A percentile compares a stretch with the other conserved stretches of the same genome.
Evolutionary conservation across 2,888 invertebrate genomes (phyloP).

Genomic region (Drosophila algonquin): DNA sequence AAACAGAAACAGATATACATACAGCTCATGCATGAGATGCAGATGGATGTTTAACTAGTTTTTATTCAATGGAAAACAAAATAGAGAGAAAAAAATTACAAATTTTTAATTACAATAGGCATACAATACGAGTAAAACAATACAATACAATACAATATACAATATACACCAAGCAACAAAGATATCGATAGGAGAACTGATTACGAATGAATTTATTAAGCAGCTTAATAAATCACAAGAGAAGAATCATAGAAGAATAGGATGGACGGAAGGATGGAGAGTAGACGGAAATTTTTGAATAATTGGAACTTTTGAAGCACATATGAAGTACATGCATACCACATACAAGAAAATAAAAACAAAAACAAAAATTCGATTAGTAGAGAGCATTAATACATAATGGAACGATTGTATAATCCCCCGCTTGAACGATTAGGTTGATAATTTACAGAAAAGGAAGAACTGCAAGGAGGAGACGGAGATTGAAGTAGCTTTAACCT

Average conservation of each 20-base stretch:
- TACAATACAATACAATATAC: conserved; percentile 7
- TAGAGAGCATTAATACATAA: conserved; percentile 29
- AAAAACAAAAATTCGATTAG: not conserved
- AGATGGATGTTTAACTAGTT: conserved; percentile 45
- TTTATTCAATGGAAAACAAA: conserved; percentile 35
- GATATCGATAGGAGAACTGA: conserved; percentile 27
- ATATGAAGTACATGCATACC: conserved; percentile 59
- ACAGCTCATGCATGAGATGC: conserved; percentile 47
- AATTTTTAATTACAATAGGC: conserved; percentile 67
- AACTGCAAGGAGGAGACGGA: conserved; percentile 44
- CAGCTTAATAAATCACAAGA: conserved; percentile 68
- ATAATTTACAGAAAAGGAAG: conserved; percentile 66
- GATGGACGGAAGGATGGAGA: not conserved
- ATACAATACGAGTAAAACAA: conserved; percentile 38
- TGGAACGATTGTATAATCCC: conserved; percentile 60
- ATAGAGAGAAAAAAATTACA: conserved; percentile 35
- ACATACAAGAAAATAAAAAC: not conserved
- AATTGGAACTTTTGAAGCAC: conserved; percentile 65
- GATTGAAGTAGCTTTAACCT: conserved; percentile 59
- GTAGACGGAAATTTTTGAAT: conserved; percentile 26
- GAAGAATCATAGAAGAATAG: conserved; percentile 9
- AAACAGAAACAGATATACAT: conserved; percentile 16
- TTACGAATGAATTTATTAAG: conserved; percentile 70
- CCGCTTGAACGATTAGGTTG: conserved; percentile 56
- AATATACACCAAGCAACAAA: conserved; percentile 31